A percentile compares a stretch with the other conserved stretches of the same genome.
Evolutionary conservation across 1,140 invertebrate genomes (phyloP).

Genomic region (Pinna nobilis): DNA sequence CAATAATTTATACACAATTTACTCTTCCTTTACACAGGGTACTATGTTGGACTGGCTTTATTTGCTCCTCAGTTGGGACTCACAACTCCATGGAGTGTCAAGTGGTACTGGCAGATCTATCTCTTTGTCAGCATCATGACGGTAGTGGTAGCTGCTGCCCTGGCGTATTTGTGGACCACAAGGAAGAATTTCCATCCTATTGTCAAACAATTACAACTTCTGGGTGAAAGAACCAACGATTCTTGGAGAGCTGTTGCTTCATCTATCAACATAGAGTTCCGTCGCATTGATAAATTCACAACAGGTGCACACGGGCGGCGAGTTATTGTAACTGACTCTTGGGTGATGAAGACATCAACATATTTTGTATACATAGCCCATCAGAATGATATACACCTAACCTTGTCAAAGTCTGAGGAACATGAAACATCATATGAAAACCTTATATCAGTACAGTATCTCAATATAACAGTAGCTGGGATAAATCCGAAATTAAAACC

Average conservation of each 20-base stretch:
- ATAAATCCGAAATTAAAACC: conserved; percentile 69
- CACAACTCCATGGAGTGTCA: conserved; percentile 50
- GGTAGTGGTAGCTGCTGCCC: conserved; percentile 40
- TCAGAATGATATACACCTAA: conserved; percentile 85
- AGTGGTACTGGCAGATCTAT: conserved; percentile 57
- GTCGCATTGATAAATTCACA: conserved; percentile 84
- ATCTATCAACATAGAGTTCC: conserved; percentile 86
- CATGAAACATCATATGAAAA: conserved; percentile 80
- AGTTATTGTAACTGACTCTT: conserved; percentile 88
- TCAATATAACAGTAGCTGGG: conserved; percentile 87
- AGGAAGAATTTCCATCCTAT: conserved; percentile 85
- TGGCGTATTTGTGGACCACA: conserved; percentile 79
- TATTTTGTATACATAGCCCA: conserved; percentile 85
- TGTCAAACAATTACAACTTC: conserved; percentile 80
- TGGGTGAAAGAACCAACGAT: conserved; percentile 74
- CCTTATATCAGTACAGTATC: conserved; percentile 82
- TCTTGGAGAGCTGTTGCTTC: conserved; percentile 82
- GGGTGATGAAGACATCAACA: conserved; percentile 90
- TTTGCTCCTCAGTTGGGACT: conserved; percentile 59
- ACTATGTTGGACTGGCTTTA: conserved; percentile 64
- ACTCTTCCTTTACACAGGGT: conserved; percentile 56
- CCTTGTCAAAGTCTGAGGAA: conserved; percentile 84
- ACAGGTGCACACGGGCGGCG: conserved; percentile 81
- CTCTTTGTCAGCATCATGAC: conserved; percentile 54
- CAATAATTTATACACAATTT: background rate